These are phyloP conservation scores for Vespertilio murinus DNA, from an alignment of 2,797 vertebrate genomes.

Conservation along the genomic window DNA sequence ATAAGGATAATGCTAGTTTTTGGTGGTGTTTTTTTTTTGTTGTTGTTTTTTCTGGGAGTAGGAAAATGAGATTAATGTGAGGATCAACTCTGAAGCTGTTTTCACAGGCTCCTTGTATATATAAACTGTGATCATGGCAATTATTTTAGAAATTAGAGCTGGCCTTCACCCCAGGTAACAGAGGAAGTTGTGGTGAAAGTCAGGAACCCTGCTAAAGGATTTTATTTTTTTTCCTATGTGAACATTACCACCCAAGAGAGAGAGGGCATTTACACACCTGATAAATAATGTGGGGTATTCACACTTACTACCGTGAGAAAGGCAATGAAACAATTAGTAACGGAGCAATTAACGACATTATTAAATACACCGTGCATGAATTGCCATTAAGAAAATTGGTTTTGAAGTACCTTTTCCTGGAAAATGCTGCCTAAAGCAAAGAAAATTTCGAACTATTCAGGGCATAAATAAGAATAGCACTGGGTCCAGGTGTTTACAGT, in stretches of 20 bases:
- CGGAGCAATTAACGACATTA: background rate
- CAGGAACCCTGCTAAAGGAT: rapidly evolving
- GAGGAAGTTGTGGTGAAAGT: background rate
- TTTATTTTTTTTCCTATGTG: background rate
- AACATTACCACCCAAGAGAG: background rate
- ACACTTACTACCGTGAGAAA: background rate
- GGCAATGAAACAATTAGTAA: background rate
- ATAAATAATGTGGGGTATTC: conserved; percentile 41
- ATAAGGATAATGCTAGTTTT: conserved; percentile 58
- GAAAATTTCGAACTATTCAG: background rate
- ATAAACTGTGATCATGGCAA: background rate
- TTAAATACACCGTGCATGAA: conserved; percentile 11
- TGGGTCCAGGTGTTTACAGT: background rate
- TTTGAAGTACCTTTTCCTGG: background rate
- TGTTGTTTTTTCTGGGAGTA: conserved; percentile 24
- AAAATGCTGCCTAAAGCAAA: background rate
- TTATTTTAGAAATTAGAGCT: conserved; percentile 66
- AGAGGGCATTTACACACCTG: background rate
- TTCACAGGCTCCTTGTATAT: background rate
- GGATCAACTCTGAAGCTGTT: background rate
- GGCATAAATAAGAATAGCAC: conserved; percentile 6
- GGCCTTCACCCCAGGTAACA: conserved; percentile 46
- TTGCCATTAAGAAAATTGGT: conserved; percentile 41
- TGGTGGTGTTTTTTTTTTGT: too few species aligned
- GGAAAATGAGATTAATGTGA: conserved; percentile 62